A percentile compares a stretch with the other conserved stretches of the same genome.
Conservation (phyloP, 2,113 vertebrate species). For the Peromyscus californicus region DNA sequence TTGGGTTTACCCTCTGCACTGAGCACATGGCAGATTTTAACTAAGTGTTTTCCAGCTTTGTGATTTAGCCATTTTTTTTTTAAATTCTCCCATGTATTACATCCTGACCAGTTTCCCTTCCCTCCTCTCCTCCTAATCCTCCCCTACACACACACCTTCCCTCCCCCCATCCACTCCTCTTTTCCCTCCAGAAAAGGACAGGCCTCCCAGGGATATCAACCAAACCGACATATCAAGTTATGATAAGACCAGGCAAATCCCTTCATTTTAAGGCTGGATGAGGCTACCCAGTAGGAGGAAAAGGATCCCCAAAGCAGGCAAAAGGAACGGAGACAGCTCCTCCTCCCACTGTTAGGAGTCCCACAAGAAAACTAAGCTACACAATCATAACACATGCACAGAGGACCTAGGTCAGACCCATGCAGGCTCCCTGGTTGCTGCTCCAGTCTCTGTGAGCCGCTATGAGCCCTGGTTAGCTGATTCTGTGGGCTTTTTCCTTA, state of each 20-base stretch:
- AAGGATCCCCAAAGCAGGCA: neutral
- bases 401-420: neutral
- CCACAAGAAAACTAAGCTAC: neutral
- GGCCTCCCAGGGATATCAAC: neutral
- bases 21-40: neutral
- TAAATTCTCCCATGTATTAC: neutral
- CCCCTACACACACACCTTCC: neutral
- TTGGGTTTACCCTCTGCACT: neutral
- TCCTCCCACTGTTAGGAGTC: neutral
- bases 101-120: neutral
- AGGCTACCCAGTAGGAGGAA: neutral
- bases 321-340: neutral
- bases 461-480: neutral
- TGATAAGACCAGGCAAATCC: neutral
- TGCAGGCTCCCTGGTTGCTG: neutral
- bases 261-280: neutral
- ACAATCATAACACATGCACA: neutral
- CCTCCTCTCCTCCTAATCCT: neutral
- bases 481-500: neutral
- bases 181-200: neutral
- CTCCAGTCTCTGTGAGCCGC: neutral
- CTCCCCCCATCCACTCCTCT: neutral
- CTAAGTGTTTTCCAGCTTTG: neutral
- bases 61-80: neutral
- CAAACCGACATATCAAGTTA: neutral